These are phyloP conservation scores for Frieseomelitta varia DNA, from an alignment of 1,140 invertebrate genomes.

Conservation along the genomic window DNA sequence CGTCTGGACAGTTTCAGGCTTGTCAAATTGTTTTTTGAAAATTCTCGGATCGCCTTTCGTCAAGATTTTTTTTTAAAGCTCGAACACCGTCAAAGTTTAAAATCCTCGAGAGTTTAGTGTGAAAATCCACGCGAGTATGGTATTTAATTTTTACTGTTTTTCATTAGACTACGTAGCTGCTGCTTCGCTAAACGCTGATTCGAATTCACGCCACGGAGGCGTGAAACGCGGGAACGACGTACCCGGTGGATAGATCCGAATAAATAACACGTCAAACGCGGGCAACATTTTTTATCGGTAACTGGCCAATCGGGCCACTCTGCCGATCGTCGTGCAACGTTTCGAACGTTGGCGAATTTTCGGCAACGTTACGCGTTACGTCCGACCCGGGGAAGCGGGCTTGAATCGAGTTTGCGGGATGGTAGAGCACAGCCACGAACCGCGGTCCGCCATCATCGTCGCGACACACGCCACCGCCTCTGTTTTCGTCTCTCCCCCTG, in stretches of 20 bases:
- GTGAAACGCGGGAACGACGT: not conserved
- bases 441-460: constrained; percentile 45
- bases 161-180: too few species aligned
- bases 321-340: constrained; percentile 14
- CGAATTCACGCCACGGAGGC: constrained; percentile 9
- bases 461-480: constrained; percentile 26
- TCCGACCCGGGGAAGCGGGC: constrained; percentile 12
- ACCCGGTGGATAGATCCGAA: not conserved
- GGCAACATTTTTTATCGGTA: constrained; percentile 37
- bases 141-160: too few species aligned
- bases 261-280: constrained; percentile 50
- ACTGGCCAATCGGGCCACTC: constrained; percentile 17
- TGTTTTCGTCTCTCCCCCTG: constrained; percentile 37
- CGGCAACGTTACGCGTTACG: not conserved
- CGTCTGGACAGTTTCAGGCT: too few species aligned
- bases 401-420: constrained; percentile 57
- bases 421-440: constrained; percentile 25
- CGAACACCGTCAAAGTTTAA: too few species aligned
- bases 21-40: too few species aligned
- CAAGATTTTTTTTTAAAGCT: too few species aligned
- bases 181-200: not conserved
- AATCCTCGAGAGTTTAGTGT: too few species aligned
- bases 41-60: too few species aligned
- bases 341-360: constrained; percentile 28
- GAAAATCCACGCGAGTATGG: too few species aligned